Evolutionary conservation across 2,797 vertebrate genomes (phyloP).

Genomic region (Artibeus jamaicensis): DNA sequence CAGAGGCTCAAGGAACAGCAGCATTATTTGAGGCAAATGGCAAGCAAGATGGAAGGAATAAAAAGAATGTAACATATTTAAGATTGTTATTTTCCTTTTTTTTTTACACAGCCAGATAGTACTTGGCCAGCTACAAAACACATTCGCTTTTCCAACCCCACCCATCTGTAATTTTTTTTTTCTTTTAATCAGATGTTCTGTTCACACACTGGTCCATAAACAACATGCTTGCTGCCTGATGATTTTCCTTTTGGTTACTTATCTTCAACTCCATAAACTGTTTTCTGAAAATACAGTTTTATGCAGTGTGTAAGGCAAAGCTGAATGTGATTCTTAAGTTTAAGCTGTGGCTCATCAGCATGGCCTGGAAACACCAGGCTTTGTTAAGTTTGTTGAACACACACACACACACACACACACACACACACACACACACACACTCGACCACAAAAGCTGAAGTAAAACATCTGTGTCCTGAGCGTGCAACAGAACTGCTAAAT

Average conservation of each 20-base stretch:
- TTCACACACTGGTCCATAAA: constrained; percentile 47
- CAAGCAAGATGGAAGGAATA: neutral
- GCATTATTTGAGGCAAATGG: neutral
- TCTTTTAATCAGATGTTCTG: constrained; percentile 11
- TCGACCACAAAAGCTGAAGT: neutral
- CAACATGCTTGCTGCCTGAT: neutral
- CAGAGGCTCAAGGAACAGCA: neutral
- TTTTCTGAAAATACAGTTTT: neutral
- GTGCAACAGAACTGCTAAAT: neutral
- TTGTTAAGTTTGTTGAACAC: neutral
- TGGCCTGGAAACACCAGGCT: neutral
- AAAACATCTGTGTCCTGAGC: neutral
- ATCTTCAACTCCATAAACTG: neutral
- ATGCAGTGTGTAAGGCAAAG: neutral
- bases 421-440: neutral
- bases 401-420: neutral
- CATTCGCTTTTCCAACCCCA: constrained; percentile 51
- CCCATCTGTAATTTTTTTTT: constrained; percentile 41
- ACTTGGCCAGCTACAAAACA: constrained; percentile 39
- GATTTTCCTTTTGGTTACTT: neutral
- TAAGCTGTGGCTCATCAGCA: accelerated
- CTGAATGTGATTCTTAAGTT: neutral
- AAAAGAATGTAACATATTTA: neutral
- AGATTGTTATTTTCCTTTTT: neutral
- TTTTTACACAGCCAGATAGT: constrained; percentile 54